A percentile compares a stretch with the other conserved stretches of the same genome.
phyloP scores from a whole-genome alignment of 2,113 vertebrate species.

The Embiotoca jacksoni region DNA sequence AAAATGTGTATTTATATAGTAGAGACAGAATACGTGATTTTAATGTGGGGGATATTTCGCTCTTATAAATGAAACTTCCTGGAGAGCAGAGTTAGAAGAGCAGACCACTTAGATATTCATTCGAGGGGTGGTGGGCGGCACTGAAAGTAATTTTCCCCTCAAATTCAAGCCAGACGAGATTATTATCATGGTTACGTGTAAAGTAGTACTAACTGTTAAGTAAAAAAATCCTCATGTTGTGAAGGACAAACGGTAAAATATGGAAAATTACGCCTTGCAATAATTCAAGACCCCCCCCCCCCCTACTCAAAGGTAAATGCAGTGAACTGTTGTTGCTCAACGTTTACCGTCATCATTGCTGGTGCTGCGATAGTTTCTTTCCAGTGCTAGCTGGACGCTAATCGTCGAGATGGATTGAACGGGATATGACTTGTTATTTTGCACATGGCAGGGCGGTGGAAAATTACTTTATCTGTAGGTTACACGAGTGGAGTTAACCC shows the following conservation, averaged over 20 bases:
- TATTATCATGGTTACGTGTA: rapidly evolving
- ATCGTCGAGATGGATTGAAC: slow-evolving; percentile 51
- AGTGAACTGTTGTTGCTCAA: slow-evolving; percentile 50
- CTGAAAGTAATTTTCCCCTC: background rate
- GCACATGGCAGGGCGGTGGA: slow-evolving; percentile 73
- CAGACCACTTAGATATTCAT: background rate
- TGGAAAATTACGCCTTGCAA: rapidly evolving
- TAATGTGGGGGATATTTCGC: background rate
- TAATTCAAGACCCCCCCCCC: background rate
- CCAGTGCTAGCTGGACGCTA: background rate
- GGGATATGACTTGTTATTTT: slow-evolving; percentile 12
- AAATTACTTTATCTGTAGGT: slow-evolving; percentile 35
- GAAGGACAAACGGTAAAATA: rapidly evolving
- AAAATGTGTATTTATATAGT: no score
- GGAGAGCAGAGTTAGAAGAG: background rate
- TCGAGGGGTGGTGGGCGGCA: background rate
- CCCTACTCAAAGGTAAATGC: background rate
- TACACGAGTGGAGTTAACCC: slow-evolving; percentile 54
- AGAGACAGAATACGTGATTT: no score
- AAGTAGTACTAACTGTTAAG: background rate
- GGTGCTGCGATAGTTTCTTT: background rate
- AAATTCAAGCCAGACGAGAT: rapidly evolving
- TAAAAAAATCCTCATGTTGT: rapidly evolving
- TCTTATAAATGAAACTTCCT: background rate
- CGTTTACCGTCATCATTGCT: slow-evolving; percentile 2